Conservation (phyloP, 2,888 invertebrate species). For the Melinaea marsaeus region DNA sequence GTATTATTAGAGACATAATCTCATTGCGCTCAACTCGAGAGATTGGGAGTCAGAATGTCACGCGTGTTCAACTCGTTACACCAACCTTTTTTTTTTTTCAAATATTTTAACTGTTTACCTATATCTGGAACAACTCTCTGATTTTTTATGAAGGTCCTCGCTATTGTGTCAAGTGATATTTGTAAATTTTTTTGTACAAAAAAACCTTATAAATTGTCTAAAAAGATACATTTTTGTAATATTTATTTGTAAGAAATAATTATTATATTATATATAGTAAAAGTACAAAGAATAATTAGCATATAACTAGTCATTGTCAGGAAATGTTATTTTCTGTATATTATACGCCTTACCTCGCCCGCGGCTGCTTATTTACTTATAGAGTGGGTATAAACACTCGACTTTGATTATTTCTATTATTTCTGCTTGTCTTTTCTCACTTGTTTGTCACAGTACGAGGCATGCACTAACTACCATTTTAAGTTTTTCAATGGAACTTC, state of each 20-base stretch:
- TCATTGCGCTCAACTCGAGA: slow-evolving; percentile 37
- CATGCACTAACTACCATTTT: not conserved
- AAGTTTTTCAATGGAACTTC: not conserved
- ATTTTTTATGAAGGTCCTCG: too few relatives aligned
- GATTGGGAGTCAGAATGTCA: slow-evolving; percentile 33
- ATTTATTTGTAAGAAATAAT: too few relatives aligned
- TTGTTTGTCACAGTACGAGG: slow-evolving; percentile 14
- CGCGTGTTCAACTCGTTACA: slow-evolving; percentile 8
- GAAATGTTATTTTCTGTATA: slow-evolving; percentile 58
- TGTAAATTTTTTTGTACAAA: too few relatives aligned
- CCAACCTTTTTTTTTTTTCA: not conserved
- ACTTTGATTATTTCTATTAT: slow-evolving; percentile 62
- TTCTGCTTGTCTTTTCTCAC: slow-evolving; percentile 35
- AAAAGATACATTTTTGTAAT: too few relatives aligned
- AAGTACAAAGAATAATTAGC: slow-evolving; percentile 25
- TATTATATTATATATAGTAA: too few relatives aligned
- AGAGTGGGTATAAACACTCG: slow-evolving; percentile 49
- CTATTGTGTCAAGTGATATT: not conserved
- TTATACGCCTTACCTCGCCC: slow-evolving; percentile 52
- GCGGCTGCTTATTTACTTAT: slow-evolving; percentile 61
- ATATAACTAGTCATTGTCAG: slow-evolving; percentile 42
- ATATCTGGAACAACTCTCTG: not conserved
- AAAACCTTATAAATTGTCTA: too few relatives aligned
- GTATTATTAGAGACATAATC: slow-evolving; percentile 43
- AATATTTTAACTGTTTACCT: not conserved